Conservation (phyloP, 2,113 vertebrate species). For the Mixornis gularis region DNA sequence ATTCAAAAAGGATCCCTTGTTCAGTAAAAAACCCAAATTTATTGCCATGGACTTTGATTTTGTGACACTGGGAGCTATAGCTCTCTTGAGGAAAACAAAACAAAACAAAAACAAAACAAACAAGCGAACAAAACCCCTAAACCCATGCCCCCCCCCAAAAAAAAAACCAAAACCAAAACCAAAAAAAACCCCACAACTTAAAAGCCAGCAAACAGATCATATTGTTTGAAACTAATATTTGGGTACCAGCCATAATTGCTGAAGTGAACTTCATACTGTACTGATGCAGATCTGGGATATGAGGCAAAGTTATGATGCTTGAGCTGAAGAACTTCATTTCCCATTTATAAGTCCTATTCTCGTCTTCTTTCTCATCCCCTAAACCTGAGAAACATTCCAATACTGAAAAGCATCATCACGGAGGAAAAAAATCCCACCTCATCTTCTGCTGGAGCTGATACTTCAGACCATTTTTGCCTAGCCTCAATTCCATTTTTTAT, state of each 20-base stretch:
- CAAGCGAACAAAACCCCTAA: no score
- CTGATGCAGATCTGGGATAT: fast-evolving
- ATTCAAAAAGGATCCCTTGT: not conserved
- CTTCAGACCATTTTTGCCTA: not conserved
- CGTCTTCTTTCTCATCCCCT: not conserved
- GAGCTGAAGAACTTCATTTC: not conserved
- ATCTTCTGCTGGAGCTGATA: not conserved
- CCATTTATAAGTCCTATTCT: not conserved
- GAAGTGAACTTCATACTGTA: not conserved
- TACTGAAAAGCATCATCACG: not conserved
- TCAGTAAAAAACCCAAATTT: not conserved
- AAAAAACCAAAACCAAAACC: no score
- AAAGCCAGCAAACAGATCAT: not conserved
- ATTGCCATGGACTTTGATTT: not conserved
- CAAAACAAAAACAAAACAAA: no score
- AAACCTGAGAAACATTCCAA: not conserved
- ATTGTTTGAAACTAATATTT: not conserved
- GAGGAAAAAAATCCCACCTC: not conserved
- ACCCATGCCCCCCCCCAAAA: no score
- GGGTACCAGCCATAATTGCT: not conserved
- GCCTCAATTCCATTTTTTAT: not conserved
- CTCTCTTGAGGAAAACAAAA: fast-evolving
- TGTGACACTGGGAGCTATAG: not conserved
- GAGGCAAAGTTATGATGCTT: not conserved
- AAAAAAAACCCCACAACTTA: not conserved